Conservation (phyloP, 2,888 invertebrate species). For the Lucinisca nassula region DNA sequence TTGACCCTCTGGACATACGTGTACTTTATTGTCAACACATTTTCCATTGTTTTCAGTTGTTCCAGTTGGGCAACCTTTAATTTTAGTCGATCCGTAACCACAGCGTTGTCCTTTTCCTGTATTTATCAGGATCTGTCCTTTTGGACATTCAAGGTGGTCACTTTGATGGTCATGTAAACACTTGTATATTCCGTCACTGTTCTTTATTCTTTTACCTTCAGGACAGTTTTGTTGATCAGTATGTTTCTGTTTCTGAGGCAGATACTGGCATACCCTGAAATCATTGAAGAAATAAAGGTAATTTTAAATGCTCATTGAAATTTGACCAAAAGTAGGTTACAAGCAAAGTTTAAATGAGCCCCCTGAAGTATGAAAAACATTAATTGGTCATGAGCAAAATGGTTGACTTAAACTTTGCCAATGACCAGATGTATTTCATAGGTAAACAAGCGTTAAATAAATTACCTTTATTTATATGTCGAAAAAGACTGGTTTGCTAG, state of each 20-base stretch:
- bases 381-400: no score
- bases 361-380: no score
- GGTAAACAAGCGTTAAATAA: no score
- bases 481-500: no score
- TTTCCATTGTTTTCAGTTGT: neutral
- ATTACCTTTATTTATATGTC: no score
- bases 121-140: constrained; percentile 34
- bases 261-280: constrained; percentile 52
- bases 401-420: no score
- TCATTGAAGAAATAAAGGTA: no score
- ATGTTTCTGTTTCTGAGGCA: neutral
- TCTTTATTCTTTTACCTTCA: neutral
- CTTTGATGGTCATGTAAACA: constrained; percentile 7
- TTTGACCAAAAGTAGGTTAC: no score
- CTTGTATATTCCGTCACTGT: neutral
- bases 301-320: no score
- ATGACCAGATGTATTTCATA: no score
- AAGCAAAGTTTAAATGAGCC: no score
- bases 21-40: neutral
- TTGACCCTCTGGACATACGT: neutral
- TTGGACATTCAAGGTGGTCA: constrained; percentile 27
- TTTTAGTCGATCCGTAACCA: neutral
- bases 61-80: neutral
- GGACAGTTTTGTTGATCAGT: constrained; percentile 4
- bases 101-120: constrained; percentile 16